These are phyloP conservation scores for Papilio protenor DNA, from an alignment of 2,888 invertebrate genomes.

Conservation along the genomic window DNA sequence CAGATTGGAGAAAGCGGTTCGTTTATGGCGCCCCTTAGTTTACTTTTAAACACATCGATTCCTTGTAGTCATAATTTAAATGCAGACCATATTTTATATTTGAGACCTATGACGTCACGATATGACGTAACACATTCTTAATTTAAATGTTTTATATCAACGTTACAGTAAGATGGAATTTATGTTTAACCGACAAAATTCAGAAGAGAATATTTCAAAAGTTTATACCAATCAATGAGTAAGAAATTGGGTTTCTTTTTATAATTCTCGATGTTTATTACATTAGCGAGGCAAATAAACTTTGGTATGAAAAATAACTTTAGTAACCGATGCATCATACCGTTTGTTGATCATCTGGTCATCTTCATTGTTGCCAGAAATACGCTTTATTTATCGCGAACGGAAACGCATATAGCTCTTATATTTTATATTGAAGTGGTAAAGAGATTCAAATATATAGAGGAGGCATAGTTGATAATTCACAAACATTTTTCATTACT, in stretches of 20 bases:
- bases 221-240: slow-evolving; percentile 17
- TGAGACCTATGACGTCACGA: neutral
- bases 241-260: slow-evolving; percentile 15
- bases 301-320: neutral
- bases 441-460: neutral
- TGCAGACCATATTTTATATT: neutral
- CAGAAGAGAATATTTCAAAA: neutral
- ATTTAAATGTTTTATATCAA: neutral
- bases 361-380: slow-evolving; percentile 35
- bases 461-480: no score
- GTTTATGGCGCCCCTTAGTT: no score
- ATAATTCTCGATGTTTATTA: slow-evolving; percentile 32
- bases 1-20: no score
- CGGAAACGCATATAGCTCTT: slow-evolving; percentile 1
- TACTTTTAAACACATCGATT: no score
- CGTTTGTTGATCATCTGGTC: slow-evolving; percentile 25
- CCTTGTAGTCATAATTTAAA: no score
- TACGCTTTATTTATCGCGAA: slow-evolving; percentile 21
- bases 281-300: slow-evolving; percentile 14
- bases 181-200: neutral
- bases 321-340: slow-evolving; percentile 24
- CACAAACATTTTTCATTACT: no score
- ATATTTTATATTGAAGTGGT: neutral
- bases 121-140: neutral
- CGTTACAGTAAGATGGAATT: neutral